These are phyloP conservation scores for Metalampra italica DNA, from an alignment of 2,888 invertebrate genomes.

Conservation along the genomic window DNA sequence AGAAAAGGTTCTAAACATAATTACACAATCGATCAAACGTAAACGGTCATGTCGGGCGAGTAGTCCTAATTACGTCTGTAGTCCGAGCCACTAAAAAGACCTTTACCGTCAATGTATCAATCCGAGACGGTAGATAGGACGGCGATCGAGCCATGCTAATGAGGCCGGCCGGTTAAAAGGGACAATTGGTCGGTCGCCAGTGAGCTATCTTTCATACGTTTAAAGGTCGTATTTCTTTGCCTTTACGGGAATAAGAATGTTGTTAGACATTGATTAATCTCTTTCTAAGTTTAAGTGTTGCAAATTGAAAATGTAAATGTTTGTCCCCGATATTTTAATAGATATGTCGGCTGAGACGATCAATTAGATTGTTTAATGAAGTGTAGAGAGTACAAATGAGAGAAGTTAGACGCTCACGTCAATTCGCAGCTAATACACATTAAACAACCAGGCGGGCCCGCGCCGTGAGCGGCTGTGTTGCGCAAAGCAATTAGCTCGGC, in stretches of 20 bases:
- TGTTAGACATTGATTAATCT: conserved; percentile 56
- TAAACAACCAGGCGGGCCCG: conserved; percentile 40
- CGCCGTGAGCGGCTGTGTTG: conserved; percentile 39
- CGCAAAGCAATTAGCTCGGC: conserved; percentile 51
- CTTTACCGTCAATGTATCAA: conserved; percentile 69
- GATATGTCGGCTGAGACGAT: conserved; percentile 20
- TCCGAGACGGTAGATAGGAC: conserved; percentile 52
- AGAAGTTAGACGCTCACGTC: conserved; percentile 39
- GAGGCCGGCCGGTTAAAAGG: conserved; percentile 60
- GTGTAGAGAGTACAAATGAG: conserved; percentile 39
- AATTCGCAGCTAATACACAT: conserved; percentile 50
- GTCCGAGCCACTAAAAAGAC: conserved; percentile 47
- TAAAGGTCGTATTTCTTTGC: conserved; percentile 57
- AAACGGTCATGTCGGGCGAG: conserved; percentile 33
- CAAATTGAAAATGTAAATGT: conserved; percentile 43
- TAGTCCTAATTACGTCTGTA: conserved; percentile 52
- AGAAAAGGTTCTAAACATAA: conserved; percentile 11
- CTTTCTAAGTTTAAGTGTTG: conserved; percentile 33
- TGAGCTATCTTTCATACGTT: conserved; percentile 59
- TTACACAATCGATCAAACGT: conserved; percentile 36
- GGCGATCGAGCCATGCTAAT: conserved; percentile 64
- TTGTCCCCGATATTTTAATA: conserved; percentile 17
- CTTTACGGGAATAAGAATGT: conserved; percentile 44
- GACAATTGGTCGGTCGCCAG: conserved; percentile 63
- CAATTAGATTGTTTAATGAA: conserved; percentile 41